These are phyloP conservation scores for Leucophora obtusa DNA, from an alignment of 2,888 invertebrate species.

Conservation along the genomic window DNA sequence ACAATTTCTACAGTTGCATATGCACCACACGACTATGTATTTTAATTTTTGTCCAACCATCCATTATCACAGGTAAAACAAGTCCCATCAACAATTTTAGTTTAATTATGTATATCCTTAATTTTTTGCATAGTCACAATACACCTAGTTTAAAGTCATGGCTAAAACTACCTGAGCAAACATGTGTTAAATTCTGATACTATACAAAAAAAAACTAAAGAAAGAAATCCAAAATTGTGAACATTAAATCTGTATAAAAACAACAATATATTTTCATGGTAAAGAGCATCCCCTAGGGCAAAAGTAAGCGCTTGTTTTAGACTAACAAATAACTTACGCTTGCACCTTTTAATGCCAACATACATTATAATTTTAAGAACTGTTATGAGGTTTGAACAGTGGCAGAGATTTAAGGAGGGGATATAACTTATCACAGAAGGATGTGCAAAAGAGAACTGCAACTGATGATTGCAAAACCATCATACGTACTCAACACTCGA, in stretches of 20 bases:
- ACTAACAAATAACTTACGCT: slow-evolving; percentile 44
- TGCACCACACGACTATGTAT: not conserved
- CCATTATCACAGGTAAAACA: not conserved
- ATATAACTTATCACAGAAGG: too few species aligned
- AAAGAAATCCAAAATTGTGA: slow-evolving; percentile 6
- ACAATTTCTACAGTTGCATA: not conserved
- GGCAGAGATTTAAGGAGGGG: not conserved
- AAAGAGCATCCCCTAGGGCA: slow-evolving; percentile 6
- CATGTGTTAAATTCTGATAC: slow-evolving; percentile 18
- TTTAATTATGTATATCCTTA: slow-evolving; percentile 19
- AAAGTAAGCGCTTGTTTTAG: slow-evolving; percentile 28
- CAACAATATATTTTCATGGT: not conserved
- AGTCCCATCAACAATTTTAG: slow-evolving; percentile 1
- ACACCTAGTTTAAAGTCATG: slow-evolving; percentile 8
- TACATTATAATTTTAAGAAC: slow-evolving; percentile 11
- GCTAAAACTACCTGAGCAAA: slow-evolving; percentile 46
- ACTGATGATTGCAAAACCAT: too few species aligned
- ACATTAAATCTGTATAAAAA: slow-evolving; percentile 27
- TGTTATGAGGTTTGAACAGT: slow-evolving; percentile 3
- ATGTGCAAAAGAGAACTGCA: too few species aligned
- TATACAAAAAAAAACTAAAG: not conserved
- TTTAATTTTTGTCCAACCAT: not conserved
- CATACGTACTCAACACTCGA: too few species aligned
- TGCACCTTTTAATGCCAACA: slow-evolving; percentile 44
- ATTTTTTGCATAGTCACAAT: slow-evolving; percentile 35